Base-by-base conservation (phyloP, 2,797 vertebrate species). In the Etheostoma perlongum region DNA sequence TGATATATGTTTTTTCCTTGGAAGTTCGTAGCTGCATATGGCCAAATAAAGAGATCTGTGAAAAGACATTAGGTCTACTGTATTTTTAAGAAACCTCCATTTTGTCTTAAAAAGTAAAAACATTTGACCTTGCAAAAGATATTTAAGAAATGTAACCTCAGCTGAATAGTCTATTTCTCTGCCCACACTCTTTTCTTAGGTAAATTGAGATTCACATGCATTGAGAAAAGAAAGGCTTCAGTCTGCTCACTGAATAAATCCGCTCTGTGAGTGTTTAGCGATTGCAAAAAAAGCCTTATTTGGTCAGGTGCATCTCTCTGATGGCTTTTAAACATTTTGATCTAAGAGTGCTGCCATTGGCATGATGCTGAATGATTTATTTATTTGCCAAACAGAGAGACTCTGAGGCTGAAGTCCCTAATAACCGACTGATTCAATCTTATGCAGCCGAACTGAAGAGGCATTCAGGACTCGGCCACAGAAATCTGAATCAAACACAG, bases 361-460 rank as follows among this genome's bases (percentile, higher is more conserved):
- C 67, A 9, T 3, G 18, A 47, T 6, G 47, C 57, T 2, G 25
- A 57, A 64, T 76, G 66, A 85, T 87, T 86, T 79, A 66, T 83
- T 77, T 73, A 21, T 75, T 72, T 53, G 33, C 49, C 61, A 74
- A 83, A 84, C 51, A 83, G 69, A 4, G 70, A 67, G 47, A 63
- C 69, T 71, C 52, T 0, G 47, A 57, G 63, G 21, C 62, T 74
- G 64, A 64, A 73, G 68, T 49, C 62, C 66, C 62, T 83, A 53
- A 73, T 68, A 40, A 52, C 68, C 89, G 65, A 74, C 72, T 42
- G 76, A 92, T 80, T 86, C 66, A 79, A 73, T 73, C 46, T 60
- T 7, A 18, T 42, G 63, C 55, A 13, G 66, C 44, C 19, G 33
- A 75, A 44, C 18, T 64, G 73, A 75, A 81, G 69, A 83, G 77